These are phyloP conservation scores for Globicephala melas DNA, from an alignment of 2,113 vertebrate species.

Conservation along the genomic window DNA sequence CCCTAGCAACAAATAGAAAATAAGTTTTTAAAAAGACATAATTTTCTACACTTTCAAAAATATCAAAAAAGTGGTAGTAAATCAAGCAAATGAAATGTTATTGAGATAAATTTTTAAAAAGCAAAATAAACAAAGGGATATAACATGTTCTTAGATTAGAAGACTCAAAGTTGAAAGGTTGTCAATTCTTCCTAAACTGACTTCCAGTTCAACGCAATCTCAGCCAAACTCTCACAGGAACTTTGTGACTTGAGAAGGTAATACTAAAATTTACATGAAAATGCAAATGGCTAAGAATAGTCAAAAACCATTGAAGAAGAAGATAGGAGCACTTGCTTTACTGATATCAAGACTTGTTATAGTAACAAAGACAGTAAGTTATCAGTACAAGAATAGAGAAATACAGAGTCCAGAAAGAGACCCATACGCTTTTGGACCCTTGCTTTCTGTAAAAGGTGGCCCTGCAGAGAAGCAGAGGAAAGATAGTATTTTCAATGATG, in stretches of 20 bases:
- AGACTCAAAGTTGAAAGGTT: background rate
- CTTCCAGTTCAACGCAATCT: background rate
- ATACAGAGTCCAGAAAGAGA: background rate
- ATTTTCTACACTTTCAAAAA: background rate
- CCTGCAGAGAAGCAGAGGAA: background rate
- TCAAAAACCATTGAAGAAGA: background rate
- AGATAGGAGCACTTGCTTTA: background rate
- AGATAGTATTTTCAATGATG: background rate
- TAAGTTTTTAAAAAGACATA: background rate
- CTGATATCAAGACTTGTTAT: background rate
- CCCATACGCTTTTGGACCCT: background rate
- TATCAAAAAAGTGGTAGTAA: background rate
- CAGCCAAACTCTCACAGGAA: background rate
- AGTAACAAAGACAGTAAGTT: background rate
- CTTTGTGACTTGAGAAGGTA: background rate
- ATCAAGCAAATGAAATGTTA: background rate
- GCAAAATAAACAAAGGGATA: background rate
- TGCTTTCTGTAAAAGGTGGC: background rate
- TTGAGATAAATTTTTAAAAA: background rate
- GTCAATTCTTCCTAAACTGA: background rate
- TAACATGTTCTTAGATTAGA: background rate
- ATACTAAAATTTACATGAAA: background rate
- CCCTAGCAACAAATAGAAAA: background rate
- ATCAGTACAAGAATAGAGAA: background rate
- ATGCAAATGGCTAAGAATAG: background rate